These are phyloP conservation scores for Columbina picui DNA, from an alignment of 2,113 vertebrate species.

Conservation along the genomic window DNA sequence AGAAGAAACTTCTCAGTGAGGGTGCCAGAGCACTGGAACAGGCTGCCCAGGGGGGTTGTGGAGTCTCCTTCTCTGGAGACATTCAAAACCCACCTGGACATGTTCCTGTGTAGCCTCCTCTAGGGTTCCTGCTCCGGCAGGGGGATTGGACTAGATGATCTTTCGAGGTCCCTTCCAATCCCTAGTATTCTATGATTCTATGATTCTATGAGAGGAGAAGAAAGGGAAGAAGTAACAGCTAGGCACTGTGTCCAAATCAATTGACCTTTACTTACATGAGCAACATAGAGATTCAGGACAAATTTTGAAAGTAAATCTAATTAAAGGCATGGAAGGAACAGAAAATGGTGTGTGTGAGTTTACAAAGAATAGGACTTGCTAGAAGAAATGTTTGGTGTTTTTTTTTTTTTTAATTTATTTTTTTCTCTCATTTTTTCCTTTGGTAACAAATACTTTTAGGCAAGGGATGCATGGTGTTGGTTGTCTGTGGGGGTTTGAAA, in stretches of 20 bases:
- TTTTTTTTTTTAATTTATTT: not conserved
- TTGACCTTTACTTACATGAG: not conserved
- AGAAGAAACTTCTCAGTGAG: too few species aligned
- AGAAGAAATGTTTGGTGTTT: not conserved
- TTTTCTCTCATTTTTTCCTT: too few species aligned
- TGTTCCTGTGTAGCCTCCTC: too few species aligned
- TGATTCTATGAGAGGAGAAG: not conserved
- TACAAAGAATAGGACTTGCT: not conserved
- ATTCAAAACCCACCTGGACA: too few species aligned
- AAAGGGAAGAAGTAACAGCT: not conserved
- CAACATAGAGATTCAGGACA: not conserved
- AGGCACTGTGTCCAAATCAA: not conserved
- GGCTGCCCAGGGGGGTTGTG: too few species aligned
- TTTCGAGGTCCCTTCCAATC: too few species aligned
- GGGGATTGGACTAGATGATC: too few species aligned
- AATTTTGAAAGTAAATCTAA: not conserved
- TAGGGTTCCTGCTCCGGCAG: too few species aligned
- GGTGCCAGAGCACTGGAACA: too few species aligned
- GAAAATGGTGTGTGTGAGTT: not conserved
- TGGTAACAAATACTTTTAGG: not conserved
- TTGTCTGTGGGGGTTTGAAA: not conserved
- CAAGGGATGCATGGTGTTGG: not conserved
- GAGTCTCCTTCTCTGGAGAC: too few species aligned
- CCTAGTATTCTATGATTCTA: too few species aligned
- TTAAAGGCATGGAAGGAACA: not conserved